Conservation (phyloP, 2,797 vertebrate species). For the Thunnus albacares region DNA sequence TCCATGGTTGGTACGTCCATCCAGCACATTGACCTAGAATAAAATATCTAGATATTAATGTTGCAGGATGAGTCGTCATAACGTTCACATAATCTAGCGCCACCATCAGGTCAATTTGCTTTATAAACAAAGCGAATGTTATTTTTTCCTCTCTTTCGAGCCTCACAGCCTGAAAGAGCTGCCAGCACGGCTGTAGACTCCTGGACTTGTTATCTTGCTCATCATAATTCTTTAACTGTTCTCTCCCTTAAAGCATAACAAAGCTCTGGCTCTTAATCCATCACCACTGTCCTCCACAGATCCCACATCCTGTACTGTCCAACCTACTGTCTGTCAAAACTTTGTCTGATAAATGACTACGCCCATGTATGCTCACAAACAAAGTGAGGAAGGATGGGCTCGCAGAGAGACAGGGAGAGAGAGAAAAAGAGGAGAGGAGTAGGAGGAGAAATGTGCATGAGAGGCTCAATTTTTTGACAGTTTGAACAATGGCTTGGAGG, state of each 20-base stretch:
- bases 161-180: not conserved
- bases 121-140: no score
- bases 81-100: no score
- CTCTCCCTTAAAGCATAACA: conserved; percentile 22
- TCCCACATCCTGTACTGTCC: conserved; percentile 53
- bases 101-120: no score
- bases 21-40: no score
- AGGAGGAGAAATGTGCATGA: conserved; percentile 58
- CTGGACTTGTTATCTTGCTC: not conserved
- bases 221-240: conserved; percentile 42
- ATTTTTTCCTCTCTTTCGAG: not conserved
- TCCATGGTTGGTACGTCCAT: no score
- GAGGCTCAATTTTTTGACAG: conserved; percentile 61
- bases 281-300: conserved; percentile 57
- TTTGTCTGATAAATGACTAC: conserved; percentile 55
- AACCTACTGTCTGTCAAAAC: conserved; percentile 60
- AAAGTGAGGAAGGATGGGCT: conserved; percentile 58
- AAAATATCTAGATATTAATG: no score
- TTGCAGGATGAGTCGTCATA: no score
- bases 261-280: conserved; percentile 51
- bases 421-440: conserved; percentile 33
- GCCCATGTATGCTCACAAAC: conserved; percentile 47
- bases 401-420: conserved; percentile 8
- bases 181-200: not conserved
- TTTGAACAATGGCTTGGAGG: conserved; percentile 69